Percentiles rank a stretch among this genome's conserved stretches.
phyloP scores from a whole-genome alignment of 2,797 vertebrate genomes.

The Anguilla obscura region DNA sequence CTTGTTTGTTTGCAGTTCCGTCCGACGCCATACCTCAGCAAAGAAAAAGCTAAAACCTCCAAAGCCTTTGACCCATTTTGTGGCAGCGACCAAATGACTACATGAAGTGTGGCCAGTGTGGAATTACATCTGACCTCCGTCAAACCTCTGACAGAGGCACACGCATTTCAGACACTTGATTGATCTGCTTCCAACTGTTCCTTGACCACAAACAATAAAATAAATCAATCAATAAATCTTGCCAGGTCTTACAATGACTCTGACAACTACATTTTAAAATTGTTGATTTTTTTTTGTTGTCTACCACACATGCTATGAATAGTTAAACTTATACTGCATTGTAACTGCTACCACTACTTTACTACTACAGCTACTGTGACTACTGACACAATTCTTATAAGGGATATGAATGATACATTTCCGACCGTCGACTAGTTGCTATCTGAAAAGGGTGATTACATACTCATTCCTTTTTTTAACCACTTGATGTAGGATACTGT shows the following conservation, averaged over 20 bases:
- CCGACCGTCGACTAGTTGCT: too few relatives aligned
- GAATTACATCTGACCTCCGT: conserved; percentile 23
- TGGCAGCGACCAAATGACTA: not conserved
- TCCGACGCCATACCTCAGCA: not conserved
- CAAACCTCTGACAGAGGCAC: conserved; percentile 15
- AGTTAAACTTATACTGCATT: not conserved
- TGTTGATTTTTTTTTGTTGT: not conserved
- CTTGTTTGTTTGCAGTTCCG: not conserved
- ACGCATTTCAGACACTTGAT: conserved; percentile 4
- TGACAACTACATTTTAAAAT: not conserved
- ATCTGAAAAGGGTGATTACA: too few relatives aligned
- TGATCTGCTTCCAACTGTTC: not conserved
- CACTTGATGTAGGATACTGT: too few relatives aligned
- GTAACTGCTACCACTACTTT: not conserved
- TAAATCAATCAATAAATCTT: conserved; percentile 4
- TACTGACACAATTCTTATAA: too few relatives aligned
- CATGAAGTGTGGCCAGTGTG: conserved; percentile 3
- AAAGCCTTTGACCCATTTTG: not conserved
- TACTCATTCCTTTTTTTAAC: too few relatives aligned
- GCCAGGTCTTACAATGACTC: not conserved
- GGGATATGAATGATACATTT: too few relatives aligned
- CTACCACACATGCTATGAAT: not conserved
- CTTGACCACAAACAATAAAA: conserved; percentile 22
- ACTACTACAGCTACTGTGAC: too few relatives aligned
- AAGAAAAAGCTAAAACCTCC: not conserved